A percentile compares a stretch with the other conserved stretches of the same genome.
These are phyloP conservation scores for Ips nitidus DNA, from an alignment of 1,140 invertebrate genomes.

Conservation along the genomic window DNA sequence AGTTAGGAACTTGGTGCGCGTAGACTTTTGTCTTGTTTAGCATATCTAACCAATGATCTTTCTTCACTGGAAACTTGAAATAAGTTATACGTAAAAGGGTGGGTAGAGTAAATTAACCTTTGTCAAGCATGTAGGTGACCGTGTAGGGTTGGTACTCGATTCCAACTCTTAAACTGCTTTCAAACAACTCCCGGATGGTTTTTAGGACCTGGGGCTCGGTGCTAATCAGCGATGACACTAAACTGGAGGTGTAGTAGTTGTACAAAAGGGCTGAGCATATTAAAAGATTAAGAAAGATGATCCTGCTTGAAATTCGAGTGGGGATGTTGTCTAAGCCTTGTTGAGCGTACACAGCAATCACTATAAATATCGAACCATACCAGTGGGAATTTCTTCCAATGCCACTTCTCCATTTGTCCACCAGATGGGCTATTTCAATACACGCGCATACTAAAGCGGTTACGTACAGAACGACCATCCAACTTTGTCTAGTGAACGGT, in stretches of 20 bases:
- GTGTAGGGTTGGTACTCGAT: too few species aligned
- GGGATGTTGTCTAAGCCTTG: slow-evolving; percentile 39
- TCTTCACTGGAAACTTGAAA: too few species aligned
- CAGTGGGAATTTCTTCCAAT: neutral
- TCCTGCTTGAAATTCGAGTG: slow-evolving; percentile 41
- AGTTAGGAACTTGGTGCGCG: too few species aligned
- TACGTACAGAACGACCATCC: slow-evolving; percentile 25
- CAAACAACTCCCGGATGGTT: too few species aligned
- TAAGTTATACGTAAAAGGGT: too few species aligned
- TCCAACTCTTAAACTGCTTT: too few species aligned
- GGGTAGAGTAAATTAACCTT: too few species aligned
- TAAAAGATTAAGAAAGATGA: slow-evolving; percentile 46
- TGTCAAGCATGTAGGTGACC: too few species aligned
- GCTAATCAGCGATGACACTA: slow-evolving; percentile 49
- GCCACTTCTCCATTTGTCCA: slow-evolving; percentile 10
- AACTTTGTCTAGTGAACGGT: slow-evolving; percentile 38
- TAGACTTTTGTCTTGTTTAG: too few species aligned
- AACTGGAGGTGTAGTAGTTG: slow-evolving; percentile 52
- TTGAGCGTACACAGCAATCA: slow-evolving; percentile 35
- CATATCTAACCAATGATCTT: too few species aligned
- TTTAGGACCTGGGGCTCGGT: too few species aligned
- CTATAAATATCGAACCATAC: slow-evolving; percentile 29
- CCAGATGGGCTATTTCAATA: slow-evolving; percentile 34
- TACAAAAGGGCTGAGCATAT: slow-evolving; percentile 48
- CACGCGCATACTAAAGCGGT: slow-evolving; percentile 27